phyloP scores from a whole-genome alignment of 2,888 invertebrate species.

The Drosophila ustulata region DNA sequence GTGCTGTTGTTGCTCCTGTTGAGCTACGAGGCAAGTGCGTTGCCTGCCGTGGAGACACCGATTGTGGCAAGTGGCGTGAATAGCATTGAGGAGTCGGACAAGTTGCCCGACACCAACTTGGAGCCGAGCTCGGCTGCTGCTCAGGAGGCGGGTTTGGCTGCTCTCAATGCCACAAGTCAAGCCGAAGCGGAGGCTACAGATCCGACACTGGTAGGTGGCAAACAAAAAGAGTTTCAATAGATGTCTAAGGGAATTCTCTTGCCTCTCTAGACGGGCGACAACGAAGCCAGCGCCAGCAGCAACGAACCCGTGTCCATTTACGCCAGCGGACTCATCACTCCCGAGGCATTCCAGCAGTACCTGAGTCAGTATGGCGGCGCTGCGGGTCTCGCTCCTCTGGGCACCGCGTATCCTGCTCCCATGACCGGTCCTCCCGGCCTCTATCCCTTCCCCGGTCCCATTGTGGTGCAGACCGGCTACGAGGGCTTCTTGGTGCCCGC shows the following conservation, averaged over 20 bases:
- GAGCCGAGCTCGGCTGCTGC: constrained; percentile 12
- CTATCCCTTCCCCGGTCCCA: constrained; percentile 81
- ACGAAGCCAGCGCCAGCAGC: constrained; percentile 67
- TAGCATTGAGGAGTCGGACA: constrained; percentile 62
- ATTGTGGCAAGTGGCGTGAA: constrained; percentile 43
- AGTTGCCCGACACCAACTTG: constrained; percentile 47
- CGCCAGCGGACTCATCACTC: constrained; percentile 77
- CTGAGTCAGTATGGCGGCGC: constrained; percentile 80
- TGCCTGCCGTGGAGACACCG: constrained; percentile 60
- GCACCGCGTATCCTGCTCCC: constrained; percentile 66
- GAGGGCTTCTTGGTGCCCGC: constrained; percentile 85
- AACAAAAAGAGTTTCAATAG: background rate
- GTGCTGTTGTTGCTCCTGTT: constrained; percentile 37
- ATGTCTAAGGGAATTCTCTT: background rate
- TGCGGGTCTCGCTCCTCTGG: constrained; percentile 61
- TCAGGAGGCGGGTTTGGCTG: constrained; percentile 19
- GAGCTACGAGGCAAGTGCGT: constrained; percentile 20
- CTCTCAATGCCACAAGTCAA: constrained; percentile 29
- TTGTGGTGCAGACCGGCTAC: constrained; percentile 84
- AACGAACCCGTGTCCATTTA: constrained; percentile 79
- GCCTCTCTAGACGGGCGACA: constrained; percentile 60
- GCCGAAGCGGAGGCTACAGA: constrained; percentile 31
- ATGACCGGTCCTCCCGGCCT: constrained; percentile 57
- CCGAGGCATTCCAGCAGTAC: constrained; percentile 84
- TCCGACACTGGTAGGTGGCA: constrained; percentile 44